Evolutionary conservation across 2,888 invertebrate genomes (phyloP).

Genomic region (Mythimna pallens): DNA sequence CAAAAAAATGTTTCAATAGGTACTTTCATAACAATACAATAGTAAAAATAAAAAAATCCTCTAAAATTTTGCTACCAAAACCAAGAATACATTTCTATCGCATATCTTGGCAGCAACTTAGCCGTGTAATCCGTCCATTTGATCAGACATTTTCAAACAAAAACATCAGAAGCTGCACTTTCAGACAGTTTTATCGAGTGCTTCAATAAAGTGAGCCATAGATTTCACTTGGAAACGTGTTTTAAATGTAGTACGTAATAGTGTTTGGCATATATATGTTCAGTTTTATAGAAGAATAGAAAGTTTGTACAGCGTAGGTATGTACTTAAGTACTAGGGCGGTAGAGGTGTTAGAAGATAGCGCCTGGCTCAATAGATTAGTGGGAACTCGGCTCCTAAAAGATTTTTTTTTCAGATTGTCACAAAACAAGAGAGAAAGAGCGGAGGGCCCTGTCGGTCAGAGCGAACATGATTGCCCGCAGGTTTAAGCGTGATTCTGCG

Average conservation of each 20-base stretch:
- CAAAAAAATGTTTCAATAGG: no score
- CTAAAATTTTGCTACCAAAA: not conserved
- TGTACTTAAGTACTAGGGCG: conserved; percentile 23
- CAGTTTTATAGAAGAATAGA: conserved; percentile 29
- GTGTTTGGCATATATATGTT: conserved; percentile 20
- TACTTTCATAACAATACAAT: no score
- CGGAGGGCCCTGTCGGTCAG: no score
- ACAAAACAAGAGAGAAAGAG: no score
- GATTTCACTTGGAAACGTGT: conserved; percentile 55
- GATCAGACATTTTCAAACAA: conserved; percentile 48
- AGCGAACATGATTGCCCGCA: no score
- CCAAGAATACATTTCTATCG: conserved; percentile 5
- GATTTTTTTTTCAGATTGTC: not conserved
- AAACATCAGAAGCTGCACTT: conserved; percentile 48
- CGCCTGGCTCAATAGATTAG: not conserved
- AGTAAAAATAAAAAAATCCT: not conserved
- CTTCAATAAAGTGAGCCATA: conserved; percentile 49
- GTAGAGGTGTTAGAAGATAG: conserved; percentile 17
- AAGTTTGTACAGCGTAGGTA: conserved; percentile 21
- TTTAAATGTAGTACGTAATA: conserved; percentile 47
- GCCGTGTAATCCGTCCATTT: conserved; percentile 44
- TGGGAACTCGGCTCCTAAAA: not conserved
- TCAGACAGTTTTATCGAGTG: conserved; percentile 56
- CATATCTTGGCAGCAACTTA: conserved; percentile 25
- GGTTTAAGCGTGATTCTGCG: no score